phyloP scores from a whole-genome alignment of 2,888 invertebrate species.

The Eupeodes luniger region DNA sequence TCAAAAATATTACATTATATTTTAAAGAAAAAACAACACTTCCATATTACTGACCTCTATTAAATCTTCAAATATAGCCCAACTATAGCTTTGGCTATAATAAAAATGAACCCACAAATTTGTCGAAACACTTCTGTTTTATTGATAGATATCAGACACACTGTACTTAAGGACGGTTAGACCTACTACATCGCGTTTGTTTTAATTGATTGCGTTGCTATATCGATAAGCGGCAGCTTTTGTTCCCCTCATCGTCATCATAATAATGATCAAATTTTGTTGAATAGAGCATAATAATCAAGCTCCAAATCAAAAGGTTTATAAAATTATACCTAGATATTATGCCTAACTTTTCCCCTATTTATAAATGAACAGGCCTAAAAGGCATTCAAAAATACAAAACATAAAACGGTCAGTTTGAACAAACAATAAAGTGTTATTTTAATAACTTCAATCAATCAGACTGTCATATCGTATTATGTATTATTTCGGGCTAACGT shows the following conservation, averaged over 20 bases:
- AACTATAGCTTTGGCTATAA: neutral
- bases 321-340: neutral
- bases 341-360: neutral
- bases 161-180: too few relatives aligned
- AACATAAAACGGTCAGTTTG: neutral
- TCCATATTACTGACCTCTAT: slow-evolving; percentile 10
- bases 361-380: neutral
- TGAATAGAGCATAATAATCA: neutral
- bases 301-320: neutral
- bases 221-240: slow-evolving; percentile 16
- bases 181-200: neutral
- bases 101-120: slow-evolving; percentile 13
- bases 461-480: slow-evolving; percentile 18
- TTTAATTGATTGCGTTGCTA: slow-evolving; percentile 23
- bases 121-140: slow-evolving; percentile 16
- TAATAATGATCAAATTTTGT: neutral
- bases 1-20: slow-evolving; percentile 10
- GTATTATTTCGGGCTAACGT: slow-evolving; percentile 21
- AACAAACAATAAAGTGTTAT: slow-evolving; percentile 28
- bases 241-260: slow-evolving; percentile 8
- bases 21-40: neutral
- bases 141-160: neutral
- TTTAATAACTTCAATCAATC: slow-evolving; percentile 43
- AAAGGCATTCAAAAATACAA: slow-evolving; percentile 16
- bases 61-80: neutral